Evolutionary conservation across 2,888 invertebrate species (phyloP).

Genomic region (Odontocerum albicorne): DNA sequence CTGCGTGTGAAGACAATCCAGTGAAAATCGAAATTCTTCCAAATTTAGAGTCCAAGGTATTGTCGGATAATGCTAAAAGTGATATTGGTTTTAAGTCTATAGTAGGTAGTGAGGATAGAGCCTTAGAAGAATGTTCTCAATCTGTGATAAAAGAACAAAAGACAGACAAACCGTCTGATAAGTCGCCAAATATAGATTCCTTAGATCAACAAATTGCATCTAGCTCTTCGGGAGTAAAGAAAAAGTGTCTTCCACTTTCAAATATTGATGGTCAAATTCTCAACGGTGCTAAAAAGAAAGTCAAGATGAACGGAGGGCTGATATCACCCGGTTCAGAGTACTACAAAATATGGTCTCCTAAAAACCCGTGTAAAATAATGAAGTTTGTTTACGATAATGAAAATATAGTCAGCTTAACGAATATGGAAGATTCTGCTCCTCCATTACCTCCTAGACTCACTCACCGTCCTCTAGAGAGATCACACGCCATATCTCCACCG

Average conservation of each 20-base stretch:
- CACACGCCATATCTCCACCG: constrained; percentile 64
- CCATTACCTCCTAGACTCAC: constrained; percentile 70
- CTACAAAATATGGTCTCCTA: constrained; percentile 70
- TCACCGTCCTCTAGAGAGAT: constrained; percentile 78
- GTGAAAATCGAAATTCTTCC: too few species aligned
- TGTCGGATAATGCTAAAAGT: constrained; percentile 5
- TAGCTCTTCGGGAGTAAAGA: constrained; percentile 51
- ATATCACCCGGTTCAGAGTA: constrained; percentile 65
- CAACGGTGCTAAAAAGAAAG: constrained; percentile 68
- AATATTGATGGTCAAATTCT: constrained; percentile 52
- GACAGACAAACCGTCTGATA: constrained; percentile 14
- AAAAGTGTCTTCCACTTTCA: constrained; percentile 59
- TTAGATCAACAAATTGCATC: constrained; percentile 42
- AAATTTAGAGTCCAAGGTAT: neutral
- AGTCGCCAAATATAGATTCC: constrained; percentile 24
- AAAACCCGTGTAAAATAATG: constrained; percentile 61
- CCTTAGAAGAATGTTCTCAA: constrained; percentile 27
- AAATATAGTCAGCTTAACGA: constrained; percentile 45
- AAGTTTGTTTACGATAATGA: constrained; percentile 58
- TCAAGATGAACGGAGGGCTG: constrained; percentile 55
- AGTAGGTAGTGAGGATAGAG: neutral
- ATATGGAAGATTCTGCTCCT: constrained; percentile 60
- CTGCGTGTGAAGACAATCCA: constrained; percentile 1
- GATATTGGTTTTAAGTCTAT: constrained; percentile 12
- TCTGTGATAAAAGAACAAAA: constrained; percentile 35